Percentiles rank a stretch among this genome's conserved stretches.
Conservation (phyloP, 2,113 vertebrate genomes). For the Onychostruthus taczanowskii region DNA sequence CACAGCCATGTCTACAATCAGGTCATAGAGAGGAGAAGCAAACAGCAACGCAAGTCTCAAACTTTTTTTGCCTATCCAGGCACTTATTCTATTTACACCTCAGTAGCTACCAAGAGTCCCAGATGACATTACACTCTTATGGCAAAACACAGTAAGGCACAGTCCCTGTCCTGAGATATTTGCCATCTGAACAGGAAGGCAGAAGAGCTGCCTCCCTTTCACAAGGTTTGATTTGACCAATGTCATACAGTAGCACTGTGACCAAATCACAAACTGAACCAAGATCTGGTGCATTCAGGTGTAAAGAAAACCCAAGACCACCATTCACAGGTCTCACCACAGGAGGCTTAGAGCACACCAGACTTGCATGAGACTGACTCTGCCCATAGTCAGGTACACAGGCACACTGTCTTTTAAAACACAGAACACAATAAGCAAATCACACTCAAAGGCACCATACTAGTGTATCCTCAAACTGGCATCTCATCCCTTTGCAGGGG, state of each 20-base stretch:
- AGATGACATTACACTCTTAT: neutral
- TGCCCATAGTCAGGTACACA: neutral
- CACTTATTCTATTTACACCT: neutral
- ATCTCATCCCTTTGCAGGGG: neutral
- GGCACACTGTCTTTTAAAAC: neutral
- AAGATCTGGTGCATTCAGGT: neutral
- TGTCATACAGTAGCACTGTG: fast-evolving
- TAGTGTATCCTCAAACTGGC: neutral
- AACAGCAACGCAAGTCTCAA: neutral
- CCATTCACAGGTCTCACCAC: neutral
- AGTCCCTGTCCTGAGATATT: neutral
- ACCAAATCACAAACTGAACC: neutral
- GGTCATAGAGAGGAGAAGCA: neutral
- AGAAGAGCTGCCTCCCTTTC: neutral
- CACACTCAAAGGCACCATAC: neutral
- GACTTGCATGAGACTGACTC: neutral
- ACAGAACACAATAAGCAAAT: neutral
- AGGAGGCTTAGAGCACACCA: neutral
- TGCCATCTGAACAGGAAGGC: neutral
- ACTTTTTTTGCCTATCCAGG: neutral
- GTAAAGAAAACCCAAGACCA: neutral
- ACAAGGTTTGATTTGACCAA: neutral
- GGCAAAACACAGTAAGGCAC: neutral
- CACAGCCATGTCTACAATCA: neutral
- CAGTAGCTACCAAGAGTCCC: neutral